Evolutionary conservation across 2,797 vertebrate genomes (phyloP).

Genomic region (Pelobates cultripes): DNA sequence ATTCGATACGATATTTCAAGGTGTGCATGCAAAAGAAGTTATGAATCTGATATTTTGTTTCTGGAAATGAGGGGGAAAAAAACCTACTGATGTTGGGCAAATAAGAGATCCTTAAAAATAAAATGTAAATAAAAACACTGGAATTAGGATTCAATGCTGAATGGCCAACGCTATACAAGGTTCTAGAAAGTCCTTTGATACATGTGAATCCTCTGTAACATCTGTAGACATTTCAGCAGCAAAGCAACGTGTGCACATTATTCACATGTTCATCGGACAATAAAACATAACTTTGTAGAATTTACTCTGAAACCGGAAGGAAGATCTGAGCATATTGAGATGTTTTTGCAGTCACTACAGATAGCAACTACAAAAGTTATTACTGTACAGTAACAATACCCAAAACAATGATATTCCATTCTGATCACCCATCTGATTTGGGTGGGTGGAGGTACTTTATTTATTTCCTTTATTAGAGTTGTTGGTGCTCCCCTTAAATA

Average conservation of each 20-base stretch:
- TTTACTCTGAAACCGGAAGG: constrained; percentile 14
- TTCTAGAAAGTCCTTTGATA: constrained; percentile 3
- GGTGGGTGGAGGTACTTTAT: neutral
- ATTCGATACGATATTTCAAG: neutral
- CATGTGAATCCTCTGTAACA: constrained; percentile 43
- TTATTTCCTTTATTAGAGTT: constrained; percentile 52
- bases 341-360: constrained; percentile 21
- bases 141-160: constrained; percentile 13
- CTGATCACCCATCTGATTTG: neutral
- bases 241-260: neutral
- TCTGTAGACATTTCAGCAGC: neutral
- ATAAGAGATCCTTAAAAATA: no score
- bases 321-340: neutral
- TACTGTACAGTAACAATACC: constrained; percentile 27
- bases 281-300: constrained; percentile 12
- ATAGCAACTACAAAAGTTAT: constrained; percentile 11
- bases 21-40: neutral
- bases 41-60: neutral
- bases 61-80: no score
- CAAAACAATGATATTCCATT: constrained; percentile 34
- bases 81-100: neutral
- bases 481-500: constrained; percentile 78
- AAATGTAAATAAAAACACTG: neutral
- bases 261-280: no score
- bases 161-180: neutral